Evolutionary conservation across 2,113 vertebrate genomes (phyloP).

Genomic region (Neofelis nebulosa): DNA sequence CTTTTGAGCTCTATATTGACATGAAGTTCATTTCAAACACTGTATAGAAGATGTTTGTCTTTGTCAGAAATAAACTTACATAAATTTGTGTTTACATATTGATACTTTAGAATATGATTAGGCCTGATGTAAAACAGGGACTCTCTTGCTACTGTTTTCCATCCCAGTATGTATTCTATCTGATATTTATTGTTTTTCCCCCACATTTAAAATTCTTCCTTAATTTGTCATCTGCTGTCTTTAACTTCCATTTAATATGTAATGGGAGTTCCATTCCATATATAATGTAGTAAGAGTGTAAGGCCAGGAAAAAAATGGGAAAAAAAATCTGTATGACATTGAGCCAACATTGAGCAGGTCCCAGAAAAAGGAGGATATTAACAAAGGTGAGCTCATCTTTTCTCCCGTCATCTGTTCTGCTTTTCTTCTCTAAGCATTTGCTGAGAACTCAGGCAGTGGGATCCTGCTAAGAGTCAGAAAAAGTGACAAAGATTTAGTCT

Average conservation of each 20-base stretch:
- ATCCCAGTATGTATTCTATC: not conserved
- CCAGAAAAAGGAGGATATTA: not conserved
- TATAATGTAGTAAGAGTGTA: not conserved
- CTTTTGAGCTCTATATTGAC: not conserved
- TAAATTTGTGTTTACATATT: not conserved
- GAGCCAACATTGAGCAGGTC: not conserved
- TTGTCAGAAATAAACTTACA: not conserved
- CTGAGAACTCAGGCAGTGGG: not conserved
- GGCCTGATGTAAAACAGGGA: not conserved
- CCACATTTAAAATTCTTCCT: not conserved
- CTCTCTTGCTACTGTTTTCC: not conserved
- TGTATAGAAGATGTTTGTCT: not conserved
- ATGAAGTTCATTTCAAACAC: not conserved
- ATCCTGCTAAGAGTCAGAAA: not conserved
- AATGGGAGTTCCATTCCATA: not conserved
- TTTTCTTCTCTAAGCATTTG: slow-evolving; percentile 23
- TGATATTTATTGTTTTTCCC: not conserved
- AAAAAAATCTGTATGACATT: not conserved
- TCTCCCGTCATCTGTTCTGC: not conserved
- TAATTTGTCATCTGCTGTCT: not conserved
- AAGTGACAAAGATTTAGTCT: not conserved
- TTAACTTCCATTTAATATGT: not conserved
- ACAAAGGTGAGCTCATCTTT: not conserved
- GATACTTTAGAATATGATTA: not conserved
- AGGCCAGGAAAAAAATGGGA: not conserved